Evolutionary conservation across 2,113 vertebrate species (phyloP).

Genomic region (Gracilinanus agilis): DNA sequence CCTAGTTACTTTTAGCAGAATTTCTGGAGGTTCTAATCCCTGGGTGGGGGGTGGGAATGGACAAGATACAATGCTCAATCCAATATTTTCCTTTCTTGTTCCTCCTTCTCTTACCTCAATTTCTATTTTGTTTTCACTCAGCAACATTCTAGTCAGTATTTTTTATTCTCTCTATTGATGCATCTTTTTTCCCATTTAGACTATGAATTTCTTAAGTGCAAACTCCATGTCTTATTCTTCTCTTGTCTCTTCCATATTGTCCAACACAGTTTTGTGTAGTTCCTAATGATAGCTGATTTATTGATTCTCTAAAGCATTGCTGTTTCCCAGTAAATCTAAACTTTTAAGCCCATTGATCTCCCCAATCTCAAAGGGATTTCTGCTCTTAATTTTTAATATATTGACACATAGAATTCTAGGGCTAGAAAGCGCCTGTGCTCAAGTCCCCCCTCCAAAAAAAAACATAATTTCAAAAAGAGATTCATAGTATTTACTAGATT

Average conservation of each 20-base stretch:
- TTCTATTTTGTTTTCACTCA: not conserved
- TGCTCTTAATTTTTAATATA: not conserved
- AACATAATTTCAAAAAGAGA: not conserved
- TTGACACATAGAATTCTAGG: not conserved
- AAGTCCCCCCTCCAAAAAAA: not conserved
- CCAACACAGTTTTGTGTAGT: not conserved
- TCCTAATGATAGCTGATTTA: not conserved
- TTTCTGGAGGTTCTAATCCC: not conserved
- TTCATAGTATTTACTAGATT: not conserved
- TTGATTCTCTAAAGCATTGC: not conserved
- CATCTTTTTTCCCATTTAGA: not conserved
- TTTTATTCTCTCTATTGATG: not conserved
- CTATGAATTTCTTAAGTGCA: not conserved
- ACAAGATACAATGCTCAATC: no score
- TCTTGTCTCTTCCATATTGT: not conserved
- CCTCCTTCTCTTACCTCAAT: no score
- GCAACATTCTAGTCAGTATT: not conserved
- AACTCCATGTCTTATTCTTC: not conserved
- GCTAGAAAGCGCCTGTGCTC: not conserved
- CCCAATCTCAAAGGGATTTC: not conserved
- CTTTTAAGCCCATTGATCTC: not conserved
- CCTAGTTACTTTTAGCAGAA: not conserved
- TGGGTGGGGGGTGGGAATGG: not conserved
- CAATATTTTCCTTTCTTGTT: no score
- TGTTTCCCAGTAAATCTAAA: not conserved